Base-by-base conservation (phyloP, 2,113 vertebrate genomes). In the Etheostoma cragini region DNA sequence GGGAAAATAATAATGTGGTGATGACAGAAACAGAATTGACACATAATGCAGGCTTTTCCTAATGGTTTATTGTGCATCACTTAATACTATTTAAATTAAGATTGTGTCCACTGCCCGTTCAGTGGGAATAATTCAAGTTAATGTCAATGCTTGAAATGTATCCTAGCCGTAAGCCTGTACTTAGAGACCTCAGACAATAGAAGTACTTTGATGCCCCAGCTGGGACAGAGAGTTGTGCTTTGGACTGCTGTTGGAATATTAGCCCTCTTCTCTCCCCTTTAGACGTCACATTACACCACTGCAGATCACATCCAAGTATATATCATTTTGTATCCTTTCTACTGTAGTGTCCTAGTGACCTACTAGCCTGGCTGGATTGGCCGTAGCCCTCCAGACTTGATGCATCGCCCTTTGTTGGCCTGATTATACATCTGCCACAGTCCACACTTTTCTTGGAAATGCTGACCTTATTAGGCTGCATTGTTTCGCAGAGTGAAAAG, bases 301-400 rank as follows among this genome's bases (percentile, higher is more conserved):
- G 38, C 52, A 66, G 56, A 21, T 72, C 61, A 74, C 56, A 49
- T 80, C 45, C 50, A 67, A 22, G 57, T 3, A n/a, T 61, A 15
- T 19, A 54, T 57, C 38, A 35, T 46, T 10, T 8, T 54, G 2
- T 38, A 21, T 30, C 45, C 15, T 26, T n/a, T 82, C 64, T 13
- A 4, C 33, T 65, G 14, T 56, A 26, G 42, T 30, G 63, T 17
- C 72, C 58, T n/a, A 58, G 46, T 82, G 82, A 83, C 76, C 88
- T 49, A 67, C 11, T 46, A 58, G 33, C 52, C 42, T 19, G 24
- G 15, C 24, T 46, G 35, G 49, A 75, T 54, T 64, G 50, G n/a
- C 61, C 14, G 46, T 24, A 30, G 54, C 54, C 24, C 53, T 52
- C 4, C n/a, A 74, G 53, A 61, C 47, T 62, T 75, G 64, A 78